Percentiles rank a stretch among this genome's conserved stretches.
These are phyloP conservation scores for Drosophila carrolli DNA, from an alignment of 1,140 invertebrate genomes.

Conservation along the genomic window DNA sequence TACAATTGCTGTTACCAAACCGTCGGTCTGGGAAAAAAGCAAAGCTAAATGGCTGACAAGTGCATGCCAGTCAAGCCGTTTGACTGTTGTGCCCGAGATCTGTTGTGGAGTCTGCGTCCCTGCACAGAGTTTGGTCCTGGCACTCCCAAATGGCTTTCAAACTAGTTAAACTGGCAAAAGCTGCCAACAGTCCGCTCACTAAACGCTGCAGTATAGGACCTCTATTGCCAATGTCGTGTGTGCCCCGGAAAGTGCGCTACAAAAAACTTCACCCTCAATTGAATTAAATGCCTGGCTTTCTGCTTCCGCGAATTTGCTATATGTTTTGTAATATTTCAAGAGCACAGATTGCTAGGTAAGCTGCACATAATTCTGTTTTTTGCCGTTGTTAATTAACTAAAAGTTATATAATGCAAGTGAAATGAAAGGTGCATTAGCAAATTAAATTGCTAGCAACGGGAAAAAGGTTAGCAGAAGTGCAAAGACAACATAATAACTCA, in stretches of 20 bases:
- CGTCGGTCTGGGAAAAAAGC: conserved; percentile 17
- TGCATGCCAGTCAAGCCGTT: conserved; percentile 37
- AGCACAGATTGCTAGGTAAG: background rate
- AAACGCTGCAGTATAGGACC: conserved; percentile 1
- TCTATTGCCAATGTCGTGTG: conserved; percentile 9
- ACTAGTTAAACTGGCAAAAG: conserved; percentile 46
- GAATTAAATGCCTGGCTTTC: conserved; percentile 22
- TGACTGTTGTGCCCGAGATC: conserved; percentile 37
- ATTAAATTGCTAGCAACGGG: conserved; percentile 26
- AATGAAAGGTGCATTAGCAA: conserved; percentile 46
- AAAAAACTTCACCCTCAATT: conserved; percentile 15
- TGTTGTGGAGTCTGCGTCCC: conserved; percentile 1
- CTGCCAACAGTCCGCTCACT: conserved; percentile 7
- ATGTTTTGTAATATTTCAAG: conserved; percentile 1
- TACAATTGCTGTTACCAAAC: conserved; percentile 10
- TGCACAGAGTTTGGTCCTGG: conserved; percentile 24
- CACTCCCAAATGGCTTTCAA: conserved; percentile 46
- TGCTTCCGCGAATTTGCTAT: background rate
- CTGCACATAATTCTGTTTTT: background rate
- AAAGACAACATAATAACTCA: conserved; percentile 1
- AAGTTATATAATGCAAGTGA: background rate
- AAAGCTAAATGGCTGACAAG: conserved; percentile 51
- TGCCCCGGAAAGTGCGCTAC: conserved; percentile 1
- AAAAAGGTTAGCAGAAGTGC: background rate
- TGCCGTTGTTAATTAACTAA: conserved; percentile 2